These are phyloP conservation scores for Nomada flava DNA, from an alignment of 2,888 invertebrate genomes.

Conservation along the genomic window DNA sequence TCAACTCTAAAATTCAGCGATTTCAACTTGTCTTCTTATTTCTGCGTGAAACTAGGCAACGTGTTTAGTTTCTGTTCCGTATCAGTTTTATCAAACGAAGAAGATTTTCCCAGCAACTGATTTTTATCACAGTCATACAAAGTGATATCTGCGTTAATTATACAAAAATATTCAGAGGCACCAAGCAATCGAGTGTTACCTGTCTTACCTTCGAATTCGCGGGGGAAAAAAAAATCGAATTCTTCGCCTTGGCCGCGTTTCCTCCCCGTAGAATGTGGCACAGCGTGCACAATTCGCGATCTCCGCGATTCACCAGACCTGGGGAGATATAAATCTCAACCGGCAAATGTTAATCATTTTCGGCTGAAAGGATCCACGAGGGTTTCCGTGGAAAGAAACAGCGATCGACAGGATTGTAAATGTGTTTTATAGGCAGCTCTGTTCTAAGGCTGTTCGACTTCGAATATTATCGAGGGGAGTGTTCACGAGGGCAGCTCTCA, in stretches of 20 bases:
- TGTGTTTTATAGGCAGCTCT: slow-evolving; percentile 43
- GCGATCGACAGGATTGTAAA: slow-evolving; percentile 52
- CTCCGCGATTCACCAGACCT: background rate
- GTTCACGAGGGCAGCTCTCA: background rate
- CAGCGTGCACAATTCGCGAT: slow-evolving; percentile 4
- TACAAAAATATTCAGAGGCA: background rate
- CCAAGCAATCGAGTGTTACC: too few relatives aligned
- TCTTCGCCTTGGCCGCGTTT: background rate
- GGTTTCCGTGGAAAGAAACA: slow-evolving; percentile 26
- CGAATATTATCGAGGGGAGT: background rate
- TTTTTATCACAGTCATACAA: too few relatives aligned
- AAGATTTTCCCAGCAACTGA: too few relatives aligned
- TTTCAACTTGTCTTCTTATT: too few relatives aligned
- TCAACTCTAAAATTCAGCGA: too few relatives aligned
- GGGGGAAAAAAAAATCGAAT: background rate
- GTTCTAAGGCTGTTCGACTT: slow-evolving; percentile 10
- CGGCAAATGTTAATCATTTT: slow-evolving; percentile 18
- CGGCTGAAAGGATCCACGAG: background rate
- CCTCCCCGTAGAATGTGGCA: background rate
- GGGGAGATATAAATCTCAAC: slow-evolving; percentile 16
- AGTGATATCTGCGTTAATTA: too few relatives aligned
- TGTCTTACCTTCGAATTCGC: background rate
- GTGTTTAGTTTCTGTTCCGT: too few relatives aligned
- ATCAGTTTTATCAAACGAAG: too few relatives aligned
- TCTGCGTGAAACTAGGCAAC: too few relatives aligned